A percentile compares a stretch with the other conserved stretches of the same genome.
These are phyloP conservation scores for Ophonus ardosiacus DNA, from an alignment of 2,888 invertebrate genomes.

Conservation along the genomic window DNA sequence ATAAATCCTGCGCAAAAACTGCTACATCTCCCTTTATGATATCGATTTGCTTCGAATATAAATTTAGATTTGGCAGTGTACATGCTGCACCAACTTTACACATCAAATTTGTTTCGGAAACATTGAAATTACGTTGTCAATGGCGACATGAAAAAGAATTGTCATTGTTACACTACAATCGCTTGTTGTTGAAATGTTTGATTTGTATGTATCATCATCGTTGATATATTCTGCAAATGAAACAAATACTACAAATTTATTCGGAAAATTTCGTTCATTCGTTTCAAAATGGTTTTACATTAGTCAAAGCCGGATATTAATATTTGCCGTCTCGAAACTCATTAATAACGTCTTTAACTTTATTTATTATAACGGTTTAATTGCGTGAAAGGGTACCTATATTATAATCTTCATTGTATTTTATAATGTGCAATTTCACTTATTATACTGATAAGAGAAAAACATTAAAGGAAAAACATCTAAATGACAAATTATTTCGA, in stretches of 20 bases:
- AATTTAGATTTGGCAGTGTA: conserved; percentile 12
- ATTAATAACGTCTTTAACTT: neutral
- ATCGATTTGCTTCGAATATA: conserved; percentile 48
- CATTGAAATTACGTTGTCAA: conserved; percentile 47
- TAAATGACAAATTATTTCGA: neutral
- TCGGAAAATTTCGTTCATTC: neutral
- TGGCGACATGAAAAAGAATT: conserved; percentile 29
- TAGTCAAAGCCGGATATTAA: neutral
- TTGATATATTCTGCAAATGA: conserved; percentile 16
- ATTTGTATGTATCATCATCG: neutral
- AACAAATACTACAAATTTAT: conserved; percentile 17
- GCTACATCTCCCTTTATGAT: conserved; percentile 38
- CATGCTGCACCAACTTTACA: conserved; percentile 29
- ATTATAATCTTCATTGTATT: too few relatives aligned
- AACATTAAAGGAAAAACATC: too few relatives aligned
- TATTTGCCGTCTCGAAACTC: neutral
- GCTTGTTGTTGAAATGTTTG: conserved; percentile 32
- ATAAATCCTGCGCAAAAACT: conserved; percentile 42
- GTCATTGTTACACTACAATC: conserved; percentile 15
- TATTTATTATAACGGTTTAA: neutral
- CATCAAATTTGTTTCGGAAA: conserved; percentile 42
- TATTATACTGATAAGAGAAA: too few relatives aligned
- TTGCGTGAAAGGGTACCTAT: too few relatives aligned
- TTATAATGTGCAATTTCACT: too few relatives aligned
- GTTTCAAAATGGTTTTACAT: neutral